phyloP scores from a whole-genome alignment of 2,888 invertebrate species.

The Chouioia cunea region DNA sequence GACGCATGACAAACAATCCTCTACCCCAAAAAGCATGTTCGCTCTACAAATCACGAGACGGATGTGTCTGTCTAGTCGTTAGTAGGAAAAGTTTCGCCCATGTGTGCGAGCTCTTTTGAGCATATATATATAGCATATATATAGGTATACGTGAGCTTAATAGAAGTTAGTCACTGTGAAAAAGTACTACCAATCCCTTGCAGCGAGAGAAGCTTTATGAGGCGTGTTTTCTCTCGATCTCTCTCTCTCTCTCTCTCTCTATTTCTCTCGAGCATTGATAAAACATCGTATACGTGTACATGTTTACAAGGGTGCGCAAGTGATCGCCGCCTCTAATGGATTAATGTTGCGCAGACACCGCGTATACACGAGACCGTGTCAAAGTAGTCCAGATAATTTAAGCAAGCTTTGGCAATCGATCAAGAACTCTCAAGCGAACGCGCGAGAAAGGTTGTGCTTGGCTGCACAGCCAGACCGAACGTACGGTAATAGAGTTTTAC shows the following conservation, averaged over 20 bases:
- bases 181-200: conserved; percentile 14
- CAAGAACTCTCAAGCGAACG: conserved; percentile 41
- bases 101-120: background rate
- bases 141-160: conserved; percentile 4
- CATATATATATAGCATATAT: conserved; percentile 2
- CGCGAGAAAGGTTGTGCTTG: conserved; percentile 5
- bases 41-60: conserved; percentile 13
- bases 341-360: conserved; percentile 35
- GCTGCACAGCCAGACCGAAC: background rate
- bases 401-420: conserved; percentile 46
- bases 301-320: background rate
- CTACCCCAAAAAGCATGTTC: background rate
- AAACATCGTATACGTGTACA: no score
- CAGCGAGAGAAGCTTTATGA: background rate
- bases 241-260: background rate
- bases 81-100: conserved; percentile 21
- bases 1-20: no score
- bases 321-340: conserved; percentile 40
- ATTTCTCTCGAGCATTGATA: no score
- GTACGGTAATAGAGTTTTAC: conserved; percentile 31
- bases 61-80: conserved; percentile 1
- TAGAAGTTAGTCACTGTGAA: conserved; percentile 34
- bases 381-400: conserved; percentile 48
- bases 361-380: conserved; percentile 35
- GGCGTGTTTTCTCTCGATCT: background rate